Base-by-base conservation (phyloP, 2,797 vertebrate species). In the Glossophaga mutica region DNA sequence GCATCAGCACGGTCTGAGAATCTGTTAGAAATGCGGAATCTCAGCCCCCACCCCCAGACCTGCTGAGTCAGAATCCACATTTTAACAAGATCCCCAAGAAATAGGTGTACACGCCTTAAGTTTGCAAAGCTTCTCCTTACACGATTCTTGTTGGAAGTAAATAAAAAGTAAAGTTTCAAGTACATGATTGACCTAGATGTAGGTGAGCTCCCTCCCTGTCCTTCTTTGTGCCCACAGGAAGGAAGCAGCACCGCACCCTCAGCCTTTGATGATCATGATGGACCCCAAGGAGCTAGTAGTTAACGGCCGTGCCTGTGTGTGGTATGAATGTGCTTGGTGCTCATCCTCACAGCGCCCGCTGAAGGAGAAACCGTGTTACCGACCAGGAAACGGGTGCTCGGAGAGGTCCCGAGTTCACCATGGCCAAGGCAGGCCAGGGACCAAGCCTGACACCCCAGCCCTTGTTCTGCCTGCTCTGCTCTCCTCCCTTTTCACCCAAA, bases 281-380 rank as follows among this genome's bases (percentile, higher is more conserved):
- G 34, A 9, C 21, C 48, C 29, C 1, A 11, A 67, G 34, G 34
- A 8, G 46, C 46, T 1, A 9, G 59, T 1, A 5, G 42, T 9
- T 7, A 46, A 21, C 6, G 4, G 24, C 12, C 2, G 42, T 0
- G 11, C n/a, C 62, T 5, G 85, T 14, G 4, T 37, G 55, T 65
- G 2, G 18, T 2, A 0, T 0, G 6, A 21, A 52, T 2, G 85
- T 14, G 4, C 44, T n/a, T 55, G 2, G 18, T 1, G 0, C 0
- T 9, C 32, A 2, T 9, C 26, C 24, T 52, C 46, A 29, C 29
- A 9, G 76, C 0, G 6, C 14, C 57, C 26, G 29, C 84, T 62
- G 62, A n/a, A 1, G 55, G 29, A n/a, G 37, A 32, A 52, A 57
- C 32, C 6, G 73, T 3, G 39, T 18, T 55, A 26, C 39, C 29